Conservation (phyloP, 2,113 vertebrate genomes). For the Naja naja region DNA sequence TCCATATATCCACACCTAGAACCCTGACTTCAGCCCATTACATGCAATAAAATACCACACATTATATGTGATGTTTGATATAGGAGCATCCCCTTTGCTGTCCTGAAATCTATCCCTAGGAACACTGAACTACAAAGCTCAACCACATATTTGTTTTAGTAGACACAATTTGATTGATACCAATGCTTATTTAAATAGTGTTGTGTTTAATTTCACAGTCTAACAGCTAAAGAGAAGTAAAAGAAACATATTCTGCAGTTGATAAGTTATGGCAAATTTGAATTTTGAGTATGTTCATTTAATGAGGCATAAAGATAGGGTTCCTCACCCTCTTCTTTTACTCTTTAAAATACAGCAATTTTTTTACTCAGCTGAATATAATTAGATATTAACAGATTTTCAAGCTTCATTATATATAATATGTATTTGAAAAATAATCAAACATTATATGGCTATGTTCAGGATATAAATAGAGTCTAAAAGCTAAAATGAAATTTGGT, state of each 20-base stretch:
- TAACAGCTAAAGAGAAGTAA: conserved; percentile 19
- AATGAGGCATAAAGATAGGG: neutral
- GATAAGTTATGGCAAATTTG: neutral
- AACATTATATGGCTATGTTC: neutral
- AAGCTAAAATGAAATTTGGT: neutral
- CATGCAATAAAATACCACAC: neutral
- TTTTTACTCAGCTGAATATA: neutral
- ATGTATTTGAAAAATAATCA: neutral
- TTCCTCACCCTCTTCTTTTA: neutral
- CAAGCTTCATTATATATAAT: neutral
- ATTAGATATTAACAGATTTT: neutral
- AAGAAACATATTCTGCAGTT: conserved; percentile 12
- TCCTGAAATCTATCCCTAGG: neutral
- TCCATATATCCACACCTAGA: neutral
- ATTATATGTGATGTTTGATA: neutral
- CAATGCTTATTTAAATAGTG: conserved; percentile 32
- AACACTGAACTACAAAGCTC: conserved; percentile 9
- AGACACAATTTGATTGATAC: conserved; percentile 19
- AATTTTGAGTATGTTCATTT: neutral
- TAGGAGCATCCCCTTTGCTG: neutral
- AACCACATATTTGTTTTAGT: conserved; percentile 11
- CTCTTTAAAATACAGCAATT: neutral
- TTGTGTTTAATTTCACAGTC: conserved; percentile 31
- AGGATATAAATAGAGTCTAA: neutral
- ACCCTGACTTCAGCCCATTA: neutral